These are phyloP conservation scores for Mus pahari DNA, from an alignment of 2,113 vertebrate genomes.

Conservation along the genomic window DNA sequence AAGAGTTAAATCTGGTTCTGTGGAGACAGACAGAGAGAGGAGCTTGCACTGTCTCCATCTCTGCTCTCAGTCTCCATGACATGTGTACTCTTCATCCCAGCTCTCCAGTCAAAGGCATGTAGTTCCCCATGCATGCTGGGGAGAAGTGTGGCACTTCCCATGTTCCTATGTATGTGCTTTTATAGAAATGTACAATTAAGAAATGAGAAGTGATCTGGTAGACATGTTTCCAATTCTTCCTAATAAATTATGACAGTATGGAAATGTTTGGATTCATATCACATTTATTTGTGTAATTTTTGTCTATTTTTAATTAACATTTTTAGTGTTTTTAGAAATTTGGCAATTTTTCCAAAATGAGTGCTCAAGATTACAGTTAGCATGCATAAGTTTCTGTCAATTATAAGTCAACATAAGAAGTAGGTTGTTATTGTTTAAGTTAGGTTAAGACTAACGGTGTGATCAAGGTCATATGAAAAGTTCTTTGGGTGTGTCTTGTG, in stretches of 20 bases:
- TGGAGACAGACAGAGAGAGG: not conserved
- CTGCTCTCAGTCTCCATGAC: not conserved
- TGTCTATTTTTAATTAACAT: not conserved
- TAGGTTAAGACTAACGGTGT: not conserved
- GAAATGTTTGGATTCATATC: not conserved
- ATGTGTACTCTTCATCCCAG: not conserved
- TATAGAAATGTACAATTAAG: not conserved
- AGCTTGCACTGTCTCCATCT: not conserved
- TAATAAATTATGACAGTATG: not conserved
- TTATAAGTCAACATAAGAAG: not conserved
- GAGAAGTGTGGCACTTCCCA: fast-evolving
- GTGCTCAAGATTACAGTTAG: not conserved
- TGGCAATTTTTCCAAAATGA: not conserved
- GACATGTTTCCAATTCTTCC: not conserved
- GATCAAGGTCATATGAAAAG: not conserved
- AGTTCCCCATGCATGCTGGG: not conserved
- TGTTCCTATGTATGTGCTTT: no score
- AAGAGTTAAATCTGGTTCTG: not conserved
- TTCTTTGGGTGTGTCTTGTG: not conserved
- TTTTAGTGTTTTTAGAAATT: not conserved
- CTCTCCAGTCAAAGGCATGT: not conserved
- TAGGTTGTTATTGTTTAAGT: not conserved
- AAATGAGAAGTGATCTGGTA: not conserved
- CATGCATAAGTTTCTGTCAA: not conserved
- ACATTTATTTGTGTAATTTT: not conserved